Conservation (phyloP, 1,140 invertebrate genomes). For the Asobara japonica region DNA sequence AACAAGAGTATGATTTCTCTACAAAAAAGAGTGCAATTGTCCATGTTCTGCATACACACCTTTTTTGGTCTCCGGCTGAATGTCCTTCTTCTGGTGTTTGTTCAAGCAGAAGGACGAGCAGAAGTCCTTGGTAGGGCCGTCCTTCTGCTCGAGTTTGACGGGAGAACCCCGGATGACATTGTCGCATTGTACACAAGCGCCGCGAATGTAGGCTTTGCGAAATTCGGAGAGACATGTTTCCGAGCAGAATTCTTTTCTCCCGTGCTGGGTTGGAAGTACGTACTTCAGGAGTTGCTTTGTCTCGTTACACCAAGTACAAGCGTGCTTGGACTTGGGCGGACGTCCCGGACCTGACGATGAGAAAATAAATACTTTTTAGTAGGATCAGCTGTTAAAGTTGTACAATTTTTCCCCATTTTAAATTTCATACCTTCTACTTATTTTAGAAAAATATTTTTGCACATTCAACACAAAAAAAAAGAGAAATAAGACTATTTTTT, state of each 20-base stretch:
- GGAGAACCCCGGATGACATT: constrained; percentile 80
- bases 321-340: constrained; percentile 76
- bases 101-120: constrained; percentile 84
- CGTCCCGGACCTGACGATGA: constrained; percentile 78
- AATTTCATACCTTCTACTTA: too few species aligned
- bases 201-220: constrained; percentile 86
- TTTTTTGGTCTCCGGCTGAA: constrained; percentile 64
- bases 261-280: constrained; percentile 85
- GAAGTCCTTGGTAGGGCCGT: constrained; percentile 79
- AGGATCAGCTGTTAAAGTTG: too few species aligned
- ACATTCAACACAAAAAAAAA: too few species aligned
- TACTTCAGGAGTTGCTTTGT: constrained; percentile 84
- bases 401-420: too few species aligned
- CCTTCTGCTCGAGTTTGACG: constrained; percentile 64
- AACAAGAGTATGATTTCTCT: too few species aligned
- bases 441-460: too few species aligned
- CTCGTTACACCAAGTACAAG: constrained; percentile 88
- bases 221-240: constrained; percentile 89
- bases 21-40: too few species aligned
- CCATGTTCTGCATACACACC: too few species aligned
- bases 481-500: too few species aligned
- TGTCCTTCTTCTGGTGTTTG: constrained; percentile 82
- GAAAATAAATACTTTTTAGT: too few species aligned
- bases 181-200: constrained; percentile 85
- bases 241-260: constrained; percentile 93